Conservation (phyloP, 2,113 vertebrate genomes). For the Otus sunia region DNA sequence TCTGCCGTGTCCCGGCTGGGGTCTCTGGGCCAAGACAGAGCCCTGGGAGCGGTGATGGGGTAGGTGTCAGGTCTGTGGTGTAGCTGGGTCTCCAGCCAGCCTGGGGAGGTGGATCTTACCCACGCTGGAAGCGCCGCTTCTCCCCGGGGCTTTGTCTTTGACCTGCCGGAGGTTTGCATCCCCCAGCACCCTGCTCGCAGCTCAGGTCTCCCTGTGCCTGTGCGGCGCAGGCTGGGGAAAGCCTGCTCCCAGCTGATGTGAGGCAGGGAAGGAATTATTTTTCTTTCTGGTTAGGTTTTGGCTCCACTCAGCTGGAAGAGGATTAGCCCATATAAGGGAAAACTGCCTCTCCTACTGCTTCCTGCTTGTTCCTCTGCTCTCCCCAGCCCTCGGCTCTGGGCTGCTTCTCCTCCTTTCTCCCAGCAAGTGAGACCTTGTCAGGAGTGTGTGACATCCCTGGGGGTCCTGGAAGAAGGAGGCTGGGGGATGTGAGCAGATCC, state of each 20-base stretch:
- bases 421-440: not conserved
- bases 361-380: not conserved
- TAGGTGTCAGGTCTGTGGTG: not conserved
- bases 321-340: constrained; percentile 72
- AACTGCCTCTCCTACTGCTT: not conserved
- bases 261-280: not conserved
- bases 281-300: constrained; percentile 45
- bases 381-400: not conserved
- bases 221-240: not conserved
- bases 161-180: not conserved
- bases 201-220: not conserved
- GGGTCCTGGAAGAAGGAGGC: not conserved
- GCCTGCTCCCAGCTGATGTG: not conserved
- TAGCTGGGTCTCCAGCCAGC: not conserved
- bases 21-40: not conserved
- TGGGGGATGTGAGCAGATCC: not conserved
- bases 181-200: not conserved
- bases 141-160: not conserved
- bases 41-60: accelerated
- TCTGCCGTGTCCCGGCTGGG: not conserved
- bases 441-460: not conserved
- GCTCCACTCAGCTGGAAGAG: constrained; percentile 28
- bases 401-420: not conserved
- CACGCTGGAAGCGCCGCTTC: accelerated
- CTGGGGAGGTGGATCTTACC: not conserved